Evolutionary conservation across 2,797 vertebrate genomes (phyloP).

Genomic region (Cynodonichthys magdalenae): DNA sequence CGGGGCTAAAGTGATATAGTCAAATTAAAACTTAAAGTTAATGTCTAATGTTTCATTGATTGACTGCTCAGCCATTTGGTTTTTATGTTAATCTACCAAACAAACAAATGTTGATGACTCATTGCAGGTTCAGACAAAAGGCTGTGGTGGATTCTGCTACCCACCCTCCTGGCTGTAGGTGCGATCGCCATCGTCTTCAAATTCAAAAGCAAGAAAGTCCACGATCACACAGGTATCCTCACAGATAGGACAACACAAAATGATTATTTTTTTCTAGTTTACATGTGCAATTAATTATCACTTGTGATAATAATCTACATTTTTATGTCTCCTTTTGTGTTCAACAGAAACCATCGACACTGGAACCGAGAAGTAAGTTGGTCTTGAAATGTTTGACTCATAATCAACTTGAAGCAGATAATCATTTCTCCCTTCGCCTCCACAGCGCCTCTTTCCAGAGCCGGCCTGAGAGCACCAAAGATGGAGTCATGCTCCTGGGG

Average conservation of each 20-base stretch:
- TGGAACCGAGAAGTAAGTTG: slow-evolving; percentile 78
- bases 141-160: slow-evolving; percentile 73
- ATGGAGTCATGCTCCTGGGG: slow-evolving; percentile 93
- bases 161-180: slow-evolving; percentile 13
- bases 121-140: slow-evolving; percentile 51
- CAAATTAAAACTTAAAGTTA: too few species aligned
- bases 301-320: not conserved
- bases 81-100: not conserved
- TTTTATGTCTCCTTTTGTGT: slow-evolving; percentile 2
- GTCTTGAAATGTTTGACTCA: fast-evolving
- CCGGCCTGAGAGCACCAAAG: slow-evolving; percentile 88
- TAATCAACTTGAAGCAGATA: not conserved
- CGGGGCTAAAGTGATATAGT: too few species aligned
- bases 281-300: not conserved
- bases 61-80: not conserved
- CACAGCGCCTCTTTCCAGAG: slow-evolving; percentile 81
- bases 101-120: not conserved
- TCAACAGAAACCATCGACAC: slow-evolving; percentile 69
- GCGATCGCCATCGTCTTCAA: slow-evolving; percentile 49
- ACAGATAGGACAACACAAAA: not conserved
- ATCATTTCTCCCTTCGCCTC: not conserved
- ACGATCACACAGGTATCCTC: slow-evolving; percentile 70
- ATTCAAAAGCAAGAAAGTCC: slow-evolving; percentile 73
- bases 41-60: too few species aligned
- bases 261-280: not conserved